A percentile compares a stretch with the other conserved stretches of the same genome.
phyloP scores from a whole-genome alignment of 92 coral and sea anemone genomes.

The Virgularia gustaviana region DNA sequence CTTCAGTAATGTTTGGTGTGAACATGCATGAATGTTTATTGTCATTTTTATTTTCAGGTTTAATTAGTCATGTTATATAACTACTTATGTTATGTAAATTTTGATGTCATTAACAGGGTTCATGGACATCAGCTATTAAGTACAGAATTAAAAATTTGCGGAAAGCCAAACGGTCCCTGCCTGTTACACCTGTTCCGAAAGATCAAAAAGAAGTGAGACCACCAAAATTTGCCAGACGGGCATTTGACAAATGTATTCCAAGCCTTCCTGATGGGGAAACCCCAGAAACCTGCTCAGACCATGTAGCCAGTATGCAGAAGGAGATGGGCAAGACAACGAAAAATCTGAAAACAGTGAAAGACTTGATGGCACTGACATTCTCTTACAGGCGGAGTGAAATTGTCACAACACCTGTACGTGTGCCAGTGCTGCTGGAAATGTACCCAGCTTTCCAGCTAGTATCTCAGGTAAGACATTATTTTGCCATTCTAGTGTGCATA shows the following conservation, averaged over 20 bases:
- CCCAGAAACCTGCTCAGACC: constrained; percentile 13
- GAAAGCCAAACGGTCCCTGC: background rate
- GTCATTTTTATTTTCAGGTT: no score
- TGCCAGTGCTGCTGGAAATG: background rate
- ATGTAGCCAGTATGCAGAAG: background rate
- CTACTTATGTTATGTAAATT: no score
- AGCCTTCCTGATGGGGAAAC: constrained; percentile 25
- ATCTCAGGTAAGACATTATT: no score
- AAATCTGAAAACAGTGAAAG: background rate
- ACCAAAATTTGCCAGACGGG: background rate
- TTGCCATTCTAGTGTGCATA: no score
- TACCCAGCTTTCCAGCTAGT: constrained; percentile 10
- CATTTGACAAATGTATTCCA: background rate
- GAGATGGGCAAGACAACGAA: constrained; percentile 13
- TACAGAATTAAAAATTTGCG: constrained; percentile 17
- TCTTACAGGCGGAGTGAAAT: constrained; percentile 1
- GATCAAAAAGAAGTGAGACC: no score
- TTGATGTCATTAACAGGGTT: constrained; percentile 18
- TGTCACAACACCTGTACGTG: background rate
- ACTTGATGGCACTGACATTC: constrained; percentile 9
- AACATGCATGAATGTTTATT: no score
- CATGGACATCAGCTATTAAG: constrained; percentile 6
- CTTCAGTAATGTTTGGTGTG: no score
- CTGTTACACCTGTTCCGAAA: background rate
- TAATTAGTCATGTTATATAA: no score